Conservation (phyloP, 2,797 vertebrate species). For the Ptychadena robeensis region DNA sequence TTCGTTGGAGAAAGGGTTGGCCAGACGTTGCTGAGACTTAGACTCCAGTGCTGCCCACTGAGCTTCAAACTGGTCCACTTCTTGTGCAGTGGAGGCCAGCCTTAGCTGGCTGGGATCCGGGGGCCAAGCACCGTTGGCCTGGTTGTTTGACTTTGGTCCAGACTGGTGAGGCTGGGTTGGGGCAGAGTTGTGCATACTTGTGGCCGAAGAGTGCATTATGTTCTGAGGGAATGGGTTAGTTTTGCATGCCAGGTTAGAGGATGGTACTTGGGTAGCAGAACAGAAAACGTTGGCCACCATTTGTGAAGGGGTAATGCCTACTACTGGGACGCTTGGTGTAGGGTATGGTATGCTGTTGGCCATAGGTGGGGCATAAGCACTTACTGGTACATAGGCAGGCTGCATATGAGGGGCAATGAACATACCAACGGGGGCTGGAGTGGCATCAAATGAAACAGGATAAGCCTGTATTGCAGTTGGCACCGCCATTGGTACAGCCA, state of each 20-base stretch:
- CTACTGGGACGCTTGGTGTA: constrained; percentile 82
- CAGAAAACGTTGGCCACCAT: constrained; percentile 94
- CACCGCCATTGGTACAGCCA: constrained; percentile 68
- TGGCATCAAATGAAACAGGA: constrained; percentile 76
- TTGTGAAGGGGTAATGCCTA: constrained; percentile 92
- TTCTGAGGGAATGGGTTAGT: constrained; percentile 64
- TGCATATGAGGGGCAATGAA: constrained; percentile 76
- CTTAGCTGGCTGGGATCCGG: constrained; percentile 73
- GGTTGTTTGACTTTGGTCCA: constrained; percentile 68
- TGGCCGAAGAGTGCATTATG: constrained; percentile 61
- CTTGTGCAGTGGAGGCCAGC: constrained; percentile 70
- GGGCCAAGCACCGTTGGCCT: constrained; percentile 73
- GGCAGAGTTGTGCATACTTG: constrained; percentile 72
- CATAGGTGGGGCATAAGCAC: constrained; percentile 78
- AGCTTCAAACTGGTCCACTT: constrained; percentile 87
- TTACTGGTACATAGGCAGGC: constrained; percentile 80
- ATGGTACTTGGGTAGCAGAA: constrained; percentile 76
- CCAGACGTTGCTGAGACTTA: constrained; percentile 76
- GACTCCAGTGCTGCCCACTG: constrained; percentile 90
- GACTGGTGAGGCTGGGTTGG: constrained; percentile 51
- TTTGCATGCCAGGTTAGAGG: constrained; percentile 71
- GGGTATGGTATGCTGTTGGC: constrained; percentile 81
- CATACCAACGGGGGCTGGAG: constrained; percentile 75
- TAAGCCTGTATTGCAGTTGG: constrained; percentile 82
- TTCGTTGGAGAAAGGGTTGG: constrained; percentile 89